phyloP scores from a whole-genome alignment of 2,888 invertebrate species.

The Megamerina dolium region DNA sequence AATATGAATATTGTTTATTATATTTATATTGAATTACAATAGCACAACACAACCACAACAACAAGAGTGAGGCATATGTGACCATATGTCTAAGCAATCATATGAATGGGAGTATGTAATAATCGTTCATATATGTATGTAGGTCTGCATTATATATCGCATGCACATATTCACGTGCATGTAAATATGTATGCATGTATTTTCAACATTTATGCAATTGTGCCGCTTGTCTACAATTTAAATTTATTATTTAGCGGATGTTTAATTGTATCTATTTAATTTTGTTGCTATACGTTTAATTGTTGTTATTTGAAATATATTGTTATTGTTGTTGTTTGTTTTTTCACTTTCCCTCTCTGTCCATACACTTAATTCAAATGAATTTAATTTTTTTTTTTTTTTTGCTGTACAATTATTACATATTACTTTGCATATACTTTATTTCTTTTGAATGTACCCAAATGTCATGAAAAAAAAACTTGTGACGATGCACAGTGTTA shows the following conservation, averaged over 20 bases:
- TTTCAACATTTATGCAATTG: too few species aligned
- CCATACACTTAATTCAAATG: slow-evolving; percentile 6
- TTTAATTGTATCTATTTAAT: slow-evolving; percentile 46
- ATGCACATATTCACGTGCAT: neutral
- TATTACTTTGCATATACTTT: neutral
- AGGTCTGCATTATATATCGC: neutral
- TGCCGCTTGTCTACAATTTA: slow-evolving; percentile 31
- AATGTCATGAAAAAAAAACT: too few species aligned
- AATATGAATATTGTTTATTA: too few species aligned
- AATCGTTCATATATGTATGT: too few species aligned
- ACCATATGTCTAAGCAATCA: too few species aligned
- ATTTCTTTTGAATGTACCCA: neutral
- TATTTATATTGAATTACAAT: too few species aligned
- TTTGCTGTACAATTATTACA: slow-evolving; percentile 6
- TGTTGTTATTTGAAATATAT: too few species aligned
- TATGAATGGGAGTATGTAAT: too few species aligned
- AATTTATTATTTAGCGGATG: slow-evolving; percentile 47
- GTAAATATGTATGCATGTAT: neutral
- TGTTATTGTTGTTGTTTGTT: slow-evolving; percentile 11
- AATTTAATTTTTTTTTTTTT: neutral
- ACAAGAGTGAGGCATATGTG: too few species aligned
- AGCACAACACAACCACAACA: too few species aligned
- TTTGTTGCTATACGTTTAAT: too few species aligned
- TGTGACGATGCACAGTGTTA: too few species aligned
- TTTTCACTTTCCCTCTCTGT: slow-evolving; percentile 7